These are phyloP conservation scores for Heliornis fulica DNA, from an alignment of 2,113 vertebrate species.

Conservation along the genomic window DNA sequence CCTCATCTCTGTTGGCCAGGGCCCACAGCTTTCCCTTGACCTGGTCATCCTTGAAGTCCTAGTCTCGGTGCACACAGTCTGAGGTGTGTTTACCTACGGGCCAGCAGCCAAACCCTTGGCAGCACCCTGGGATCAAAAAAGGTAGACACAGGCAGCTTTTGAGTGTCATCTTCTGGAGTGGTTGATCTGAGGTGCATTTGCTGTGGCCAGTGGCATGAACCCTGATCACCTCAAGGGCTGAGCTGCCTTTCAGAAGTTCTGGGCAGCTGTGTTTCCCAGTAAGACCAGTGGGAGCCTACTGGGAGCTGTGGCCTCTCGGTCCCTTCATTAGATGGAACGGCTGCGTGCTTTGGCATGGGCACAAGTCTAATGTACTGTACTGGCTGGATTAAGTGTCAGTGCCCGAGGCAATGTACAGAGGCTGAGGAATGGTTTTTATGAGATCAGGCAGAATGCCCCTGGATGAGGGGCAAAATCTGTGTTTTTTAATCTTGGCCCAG, in stretches of 20 bases:
- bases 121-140: not conserved
- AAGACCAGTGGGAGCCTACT: not conserved
- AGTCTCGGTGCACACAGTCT: not conserved
- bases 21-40: not conserved
- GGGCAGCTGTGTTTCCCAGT: not conserved
- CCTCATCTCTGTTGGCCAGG: not conserved
- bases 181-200: not conserved
- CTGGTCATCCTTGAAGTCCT: not conserved
- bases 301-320: not conserved
- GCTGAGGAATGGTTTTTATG: not conserved
- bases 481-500: not conserved
- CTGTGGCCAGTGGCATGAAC: not conserved
- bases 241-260: not conserved
- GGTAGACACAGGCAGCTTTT: not conserved
- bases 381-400: not conserved
- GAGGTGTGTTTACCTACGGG: not conserved
- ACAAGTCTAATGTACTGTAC: not conserved
- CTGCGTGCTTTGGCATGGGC: constrained; percentile 10
- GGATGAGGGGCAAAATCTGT: not conserved
- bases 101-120: not conserved
- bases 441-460: not conserved
- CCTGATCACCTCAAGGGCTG: not conserved
- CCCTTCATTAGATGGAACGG: not conserved
- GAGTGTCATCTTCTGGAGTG: not conserved
- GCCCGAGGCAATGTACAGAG: not conserved